Percentiles rank a stretch among this genome's conserved stretches.
phyloP scores from a whole-genome alignment of 1,140 invertebrate genomes.

The Cyclina sinensis region DNA sequence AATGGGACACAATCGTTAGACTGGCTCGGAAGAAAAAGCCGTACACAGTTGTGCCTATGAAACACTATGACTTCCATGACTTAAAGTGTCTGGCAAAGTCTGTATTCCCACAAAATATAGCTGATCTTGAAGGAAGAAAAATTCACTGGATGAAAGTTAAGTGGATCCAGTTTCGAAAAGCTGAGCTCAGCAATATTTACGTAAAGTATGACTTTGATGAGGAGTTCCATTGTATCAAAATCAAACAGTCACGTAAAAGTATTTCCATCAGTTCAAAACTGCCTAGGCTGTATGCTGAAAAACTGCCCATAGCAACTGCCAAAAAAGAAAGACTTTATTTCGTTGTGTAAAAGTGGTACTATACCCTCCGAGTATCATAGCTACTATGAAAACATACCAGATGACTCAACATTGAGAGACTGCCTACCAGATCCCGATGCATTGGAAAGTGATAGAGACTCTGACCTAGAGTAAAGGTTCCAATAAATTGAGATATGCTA shows the following conservation, averaged over 20 bases:
- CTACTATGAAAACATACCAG: slow-evolving; percentile 3
- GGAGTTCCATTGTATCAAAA: neutral
- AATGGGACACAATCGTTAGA: slow-evolving; percentile 36
- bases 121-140: slow-evolving; percentile 9
- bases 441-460: neutral
- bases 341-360: slow-evolving; percentile 17
- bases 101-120: slow-evolving; percentile 15
- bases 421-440: neutral
- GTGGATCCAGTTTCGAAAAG: slow-evolving; percentile 54
- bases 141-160: slow-evolving; percentile 60
- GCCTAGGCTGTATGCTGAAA: neutral
- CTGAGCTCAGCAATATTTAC: slow-evolving; percentile 12
- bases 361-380: slow-evolving; percentile 30
- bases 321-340: slow-evolving; percentile 65
- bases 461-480: neutral
- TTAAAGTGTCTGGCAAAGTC: slow-evolving; percentile 40
- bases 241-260: neutral
- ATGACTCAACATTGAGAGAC: neutral
- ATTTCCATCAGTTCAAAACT: neutral
- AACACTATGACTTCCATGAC: slow-evolving; percentile 32
- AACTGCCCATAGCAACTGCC: slow-evolving; percentile 49
- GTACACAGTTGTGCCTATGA: slow-evolving; percentile 17
- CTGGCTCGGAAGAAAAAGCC: slow-evolving; percentile 20
- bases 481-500: neutral
- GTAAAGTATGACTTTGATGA: slow-evolving; percentile 50